These are phyloP conservation scores for Atta cephalotes DNA, from an alignment of 1,140 invertebrate species.

Conservation along the genomic window DNA sequence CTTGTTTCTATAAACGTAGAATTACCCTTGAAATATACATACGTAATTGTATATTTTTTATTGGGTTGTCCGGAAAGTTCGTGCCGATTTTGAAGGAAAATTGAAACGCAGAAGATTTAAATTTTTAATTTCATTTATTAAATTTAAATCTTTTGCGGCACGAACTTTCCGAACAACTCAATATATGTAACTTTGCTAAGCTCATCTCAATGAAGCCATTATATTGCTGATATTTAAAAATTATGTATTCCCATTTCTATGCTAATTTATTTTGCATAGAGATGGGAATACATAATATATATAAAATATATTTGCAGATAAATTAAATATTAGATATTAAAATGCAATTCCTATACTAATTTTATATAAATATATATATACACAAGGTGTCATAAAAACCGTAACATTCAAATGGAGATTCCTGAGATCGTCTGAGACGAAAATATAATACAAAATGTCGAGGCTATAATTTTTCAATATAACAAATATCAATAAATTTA, in stretches of 20 bases:
- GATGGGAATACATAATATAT: slow-evolving; percentile 15
- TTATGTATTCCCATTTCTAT: background rate
- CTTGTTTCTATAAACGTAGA: background rate
- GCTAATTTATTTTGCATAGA: slow-evolving; percentile 11
- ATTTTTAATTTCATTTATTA: too few relatives aligned
- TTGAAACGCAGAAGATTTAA: too few relatives aligned
- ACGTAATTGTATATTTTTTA: background rate
- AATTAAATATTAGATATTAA: slow-evolving; percentile 38
- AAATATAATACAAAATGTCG: too few relatives aligned
- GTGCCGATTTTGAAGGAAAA: too few relatives aligned
- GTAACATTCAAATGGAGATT: too few relatives aligned
- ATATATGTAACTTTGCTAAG: background rate
- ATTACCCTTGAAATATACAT: background rate
- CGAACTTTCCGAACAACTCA: too few relatives aligned
- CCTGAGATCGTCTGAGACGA: too few relatives aligned
- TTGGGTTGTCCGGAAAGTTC: too few relatives aligned
- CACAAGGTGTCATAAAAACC: too few relatives aligned
- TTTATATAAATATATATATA: background rate
- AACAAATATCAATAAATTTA: too few relatives aligned
- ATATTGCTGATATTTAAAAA: background rate
- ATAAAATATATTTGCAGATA: slow-evolving; percentile 38
- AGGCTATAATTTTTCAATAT: too few relatives aligned
- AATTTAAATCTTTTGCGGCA: too few relatives aligned
- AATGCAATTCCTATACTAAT: slow-evolving; percentile 10
- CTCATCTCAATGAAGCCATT: background rate